Base-by-base conservation (phyloP, 2,797 vertebrate genomes). In the Agapornis canus region DNA sequence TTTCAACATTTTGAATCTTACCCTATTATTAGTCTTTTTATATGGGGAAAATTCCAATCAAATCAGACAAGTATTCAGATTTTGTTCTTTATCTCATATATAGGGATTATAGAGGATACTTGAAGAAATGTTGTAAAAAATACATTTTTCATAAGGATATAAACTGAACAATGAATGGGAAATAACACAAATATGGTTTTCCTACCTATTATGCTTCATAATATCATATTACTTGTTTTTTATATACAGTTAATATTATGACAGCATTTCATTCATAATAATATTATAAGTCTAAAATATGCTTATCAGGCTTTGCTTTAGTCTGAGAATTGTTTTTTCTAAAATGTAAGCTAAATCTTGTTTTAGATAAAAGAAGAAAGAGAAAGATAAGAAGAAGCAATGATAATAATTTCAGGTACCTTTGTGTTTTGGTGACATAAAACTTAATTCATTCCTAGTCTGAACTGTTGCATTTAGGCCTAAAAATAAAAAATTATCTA, bases 321-420 rank as follows among this genome's bases (percentile, higher is more conserved):
- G 11, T 68, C 23, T 89, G 45, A 94, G 43, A 87, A 81, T 61
- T 82, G 5, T 51, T 27, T 90, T 27, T 90, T 94, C 63, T 86
- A 79, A 94, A 97, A 94, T 92, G 23, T 82, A 66, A 93, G 49
- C 64, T 91, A 73, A 93, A 91, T 90, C n/a, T 91, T 87, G 84
- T 92, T 97, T 95, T 66, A 85, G 89, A 59, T 85, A 86, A 57
- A 80, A 27, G 8, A 77, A 61, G 19, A 12, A n/a, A 10, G 15
- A 37, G 42, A 47, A 76, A 51, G 3, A 59, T 43, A 39, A 29
- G 21, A 52, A 56, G 27, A 6, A 91, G 48, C 35, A 51, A 78
- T 47, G 31, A 21, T 60, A 75, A 72, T 66, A 5, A 68, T 82
- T 95, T 95, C n/a, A 95, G 69, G 70, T 26, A 47, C 39, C 29